Conservation (phyloP, 1,140 invertebrate genomes). For the Saxidomus purpurata region DNA sequence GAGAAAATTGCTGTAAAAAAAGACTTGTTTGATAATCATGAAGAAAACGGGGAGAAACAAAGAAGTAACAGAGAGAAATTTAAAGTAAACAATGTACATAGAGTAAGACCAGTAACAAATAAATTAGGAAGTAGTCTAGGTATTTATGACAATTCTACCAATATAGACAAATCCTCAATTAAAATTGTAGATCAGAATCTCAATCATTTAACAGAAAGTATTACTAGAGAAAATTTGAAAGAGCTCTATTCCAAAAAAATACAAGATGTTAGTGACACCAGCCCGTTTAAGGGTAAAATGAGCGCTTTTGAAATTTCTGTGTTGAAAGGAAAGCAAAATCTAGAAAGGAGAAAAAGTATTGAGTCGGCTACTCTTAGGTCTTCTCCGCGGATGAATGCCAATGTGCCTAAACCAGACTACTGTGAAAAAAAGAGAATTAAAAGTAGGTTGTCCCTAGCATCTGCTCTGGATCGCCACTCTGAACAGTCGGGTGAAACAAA, state of each 20-base stretch:
- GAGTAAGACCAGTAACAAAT: not conserved
- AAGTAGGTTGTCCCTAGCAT: not conserved
- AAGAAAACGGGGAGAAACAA: not conserved
- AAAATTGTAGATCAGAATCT: conserved; percentile 43
- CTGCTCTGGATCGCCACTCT: not conserved
- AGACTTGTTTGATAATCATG: not conserved
- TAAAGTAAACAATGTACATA: not conserved
- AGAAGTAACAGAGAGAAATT: not conserved
- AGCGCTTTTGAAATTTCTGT: conserved; percentile 60
- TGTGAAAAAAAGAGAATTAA: conserved; percentile 13
- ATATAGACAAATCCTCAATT: not conserved
- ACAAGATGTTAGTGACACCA: conserved; percentile 13
- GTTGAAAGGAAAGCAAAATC: conserved; percentile 57
- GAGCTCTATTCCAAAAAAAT: conserved; percentile 39
- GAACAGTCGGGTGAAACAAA: not conserved
- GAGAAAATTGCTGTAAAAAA: not conserved
- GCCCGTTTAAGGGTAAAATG: conserved; percentile 59
- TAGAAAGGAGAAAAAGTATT: conserved; percentile 56
- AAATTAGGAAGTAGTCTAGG: not conserved
- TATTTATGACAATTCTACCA: not conserved
- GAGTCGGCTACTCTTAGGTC: conserved; percentile 40
- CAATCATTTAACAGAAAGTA: conserved; percentile 16
- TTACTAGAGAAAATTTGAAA: conserved; percentile 18
- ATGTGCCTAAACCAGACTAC: conserved; percentile 51
- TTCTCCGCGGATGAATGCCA: conserved; percentile 48